phyloP scores from a whole-genome alignment of 2,113 vertebrate species.

The Macquaria ambigua region DNA sequence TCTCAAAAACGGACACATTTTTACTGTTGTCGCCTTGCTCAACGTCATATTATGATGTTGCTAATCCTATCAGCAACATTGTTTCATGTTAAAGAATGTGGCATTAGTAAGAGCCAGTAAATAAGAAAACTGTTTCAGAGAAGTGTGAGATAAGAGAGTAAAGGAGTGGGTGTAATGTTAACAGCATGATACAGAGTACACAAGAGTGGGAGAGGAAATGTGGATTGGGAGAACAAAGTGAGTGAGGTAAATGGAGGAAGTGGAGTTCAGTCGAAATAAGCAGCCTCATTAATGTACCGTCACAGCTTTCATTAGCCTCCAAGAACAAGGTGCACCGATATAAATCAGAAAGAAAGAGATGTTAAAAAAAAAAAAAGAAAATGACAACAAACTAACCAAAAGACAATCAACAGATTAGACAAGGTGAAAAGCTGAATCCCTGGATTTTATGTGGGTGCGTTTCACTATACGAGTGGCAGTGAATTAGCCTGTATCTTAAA shows the following conservation, averaged over 20 bases:
- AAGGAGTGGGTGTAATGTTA: conserved; percentile 55
- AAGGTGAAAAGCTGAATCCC: conserved; percentile 13
- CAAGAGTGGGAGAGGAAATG: conserved; percentile 51
- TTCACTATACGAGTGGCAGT: conserved; percentile 20
- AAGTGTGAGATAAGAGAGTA: conserved; percentile 40
- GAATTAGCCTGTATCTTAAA: conserved; percentile 39
- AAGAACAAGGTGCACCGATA: conserved; percentile 80
- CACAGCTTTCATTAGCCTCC: conserved; percentile 90
- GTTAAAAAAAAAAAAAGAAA: conserved; percentile 18
- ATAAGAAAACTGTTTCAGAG: conserved; percentile 23
- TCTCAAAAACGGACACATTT: conserved; percentile 4
- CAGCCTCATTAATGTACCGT: conserved; percentile 90
- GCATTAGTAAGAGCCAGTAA: conserved; percentile 13
- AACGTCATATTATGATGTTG: neutral
- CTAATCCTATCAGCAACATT: conserved; percentile 8
- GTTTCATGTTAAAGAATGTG: conserved; percentile 48
- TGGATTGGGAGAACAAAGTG: conserved; percentile 53
- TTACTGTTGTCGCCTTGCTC: neutral
- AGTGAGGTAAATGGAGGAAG: conserved; percentile 66
- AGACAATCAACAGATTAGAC: conserved; percentile 54
- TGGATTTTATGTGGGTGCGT: conserved; percentile 26
- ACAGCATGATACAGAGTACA: conserved; percentile 38
- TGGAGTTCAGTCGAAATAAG: conserved; percentile 85
- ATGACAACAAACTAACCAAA: conserved; percentile 46
- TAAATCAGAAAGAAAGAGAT: conserved; percentile 74